These are phyloP conservation scores for Micronycteris hirsuta DNA, from an alignment of 2,113 vertebrate species.

Conservation along the genomic window DNA sequence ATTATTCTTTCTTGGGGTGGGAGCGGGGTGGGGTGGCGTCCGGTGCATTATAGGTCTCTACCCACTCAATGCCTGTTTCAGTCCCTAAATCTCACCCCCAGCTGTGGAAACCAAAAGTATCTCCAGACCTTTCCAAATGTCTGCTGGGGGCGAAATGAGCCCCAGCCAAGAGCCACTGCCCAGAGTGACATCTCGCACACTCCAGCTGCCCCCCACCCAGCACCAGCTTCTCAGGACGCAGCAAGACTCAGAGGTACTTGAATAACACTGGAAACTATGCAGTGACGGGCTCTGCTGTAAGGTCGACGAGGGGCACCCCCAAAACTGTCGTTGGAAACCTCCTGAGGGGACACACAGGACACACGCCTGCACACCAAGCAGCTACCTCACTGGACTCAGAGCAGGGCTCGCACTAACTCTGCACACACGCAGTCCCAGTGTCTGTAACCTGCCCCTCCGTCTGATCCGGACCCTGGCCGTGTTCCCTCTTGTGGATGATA, in stretches of 20 bases:
- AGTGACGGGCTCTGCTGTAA: not conserved
- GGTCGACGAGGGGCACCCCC: not conserved
- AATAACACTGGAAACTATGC: not conserved
- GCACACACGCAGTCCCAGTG: accelerated
- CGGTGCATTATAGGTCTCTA: not conserved
- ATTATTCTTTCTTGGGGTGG: not conserved
- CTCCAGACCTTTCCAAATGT: not conserved
- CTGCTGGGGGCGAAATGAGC: not conserved
- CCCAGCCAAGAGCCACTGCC: not conserved
- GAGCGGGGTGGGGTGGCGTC: too few species aligned
- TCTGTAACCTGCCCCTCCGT: not conserved
- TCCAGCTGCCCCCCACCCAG: too few species aligned
- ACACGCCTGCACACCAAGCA: not conserved
- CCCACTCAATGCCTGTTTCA: not conserved
- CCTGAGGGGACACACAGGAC: not conserved
- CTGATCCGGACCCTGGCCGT: not conserved
- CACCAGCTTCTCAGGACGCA: not conserved
- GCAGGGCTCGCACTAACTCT: accelerated
- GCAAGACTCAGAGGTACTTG: not conserved
- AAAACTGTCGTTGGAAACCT: not conserved
- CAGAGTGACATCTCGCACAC: not conserved
- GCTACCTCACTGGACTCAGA: not conserved
- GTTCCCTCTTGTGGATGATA: not conserved
- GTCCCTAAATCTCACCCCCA: not conserved
- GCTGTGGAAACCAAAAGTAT: not conserved